A percentile compares a stretch with the other conserved stretches of the same genome.
phyloP scores from a whole-genome alignment of 2,888 invertebrate genomes.

The Oscheius onirici region DNA sequence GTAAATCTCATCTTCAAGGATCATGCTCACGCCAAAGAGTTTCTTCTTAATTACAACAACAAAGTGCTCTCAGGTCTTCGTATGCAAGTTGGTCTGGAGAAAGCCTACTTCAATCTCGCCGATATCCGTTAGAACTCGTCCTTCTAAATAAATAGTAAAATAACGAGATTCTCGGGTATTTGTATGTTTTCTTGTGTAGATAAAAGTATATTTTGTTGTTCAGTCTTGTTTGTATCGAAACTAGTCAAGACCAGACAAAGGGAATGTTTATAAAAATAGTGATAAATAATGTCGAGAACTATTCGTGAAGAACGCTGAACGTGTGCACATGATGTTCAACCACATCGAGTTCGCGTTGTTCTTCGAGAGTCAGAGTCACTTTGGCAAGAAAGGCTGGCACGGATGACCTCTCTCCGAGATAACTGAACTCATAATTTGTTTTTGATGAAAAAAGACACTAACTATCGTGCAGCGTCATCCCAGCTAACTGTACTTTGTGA shows the following conservation, averaged over 20 bases:
- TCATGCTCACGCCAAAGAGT: constrained; percentile 66
- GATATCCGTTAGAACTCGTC: constrained; percentile 38
- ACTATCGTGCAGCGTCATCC: constrained; percentile 17
- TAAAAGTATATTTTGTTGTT: constrained; percentile 6
- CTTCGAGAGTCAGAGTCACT: constrained; percentile 42
- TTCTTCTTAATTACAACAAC: constrained; percentile 66
- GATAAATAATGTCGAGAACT: not conserved
- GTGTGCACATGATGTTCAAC: constrained; percentile 43
- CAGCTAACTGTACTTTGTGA: constrained; percentile 5
- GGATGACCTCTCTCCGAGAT: constrained; percentile 50
- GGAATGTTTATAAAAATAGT: too few relatives aligned
- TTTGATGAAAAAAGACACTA: not conserved
- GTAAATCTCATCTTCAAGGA: constrained; percentile 64
- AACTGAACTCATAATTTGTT: constrained; percentile 35
- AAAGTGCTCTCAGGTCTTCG: constrained; percentile 55
- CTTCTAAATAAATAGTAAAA: too few relatives aligned
- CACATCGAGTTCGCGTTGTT: constrained; percentile 42
- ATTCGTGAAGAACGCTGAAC: constrained; percentile 48
- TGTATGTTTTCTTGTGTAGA: not conserved
- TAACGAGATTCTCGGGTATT: too few relatives aligned
- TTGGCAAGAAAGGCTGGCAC: constrained; percentile 52
- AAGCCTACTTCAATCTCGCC: constrained; percentile 54
- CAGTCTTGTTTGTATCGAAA: too few relatives aligned
- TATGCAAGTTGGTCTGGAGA: constrained; percentile 52
- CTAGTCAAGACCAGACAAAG: too few relatives aligned